A percentile compares a stretch with the other conserved stretches of the same genome.
These are phyloP conservation scores for Ametastegia equiseti DNA, from an alignment of 2,888 invertebrate genomes.

Conservation along the genomic window DNA sequence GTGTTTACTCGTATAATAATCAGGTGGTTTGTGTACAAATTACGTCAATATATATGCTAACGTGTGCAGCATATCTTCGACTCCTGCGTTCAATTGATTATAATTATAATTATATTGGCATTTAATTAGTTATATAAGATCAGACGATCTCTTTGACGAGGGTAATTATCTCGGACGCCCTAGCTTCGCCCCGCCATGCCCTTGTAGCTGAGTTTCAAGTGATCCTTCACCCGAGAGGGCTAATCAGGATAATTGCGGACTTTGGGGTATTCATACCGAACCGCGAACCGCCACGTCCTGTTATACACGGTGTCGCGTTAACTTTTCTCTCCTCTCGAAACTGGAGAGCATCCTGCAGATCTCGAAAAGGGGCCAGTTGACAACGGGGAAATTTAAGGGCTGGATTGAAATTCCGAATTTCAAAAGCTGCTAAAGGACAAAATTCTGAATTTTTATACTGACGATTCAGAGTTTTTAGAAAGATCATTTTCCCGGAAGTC, in stretches of 20 bases:
- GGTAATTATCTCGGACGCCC: slow-evolving; percentile 43
- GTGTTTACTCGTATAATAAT: too few relatives aligned
- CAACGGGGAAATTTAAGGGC: neutral
- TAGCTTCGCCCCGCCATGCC: slow-evolving; percentile 29
- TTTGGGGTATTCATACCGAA: slow-evolving; percentile 40
- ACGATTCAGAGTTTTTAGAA: too few relatives aligned
- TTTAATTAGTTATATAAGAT: slow-evolving; percentile 34
- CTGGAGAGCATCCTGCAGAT: neutral
- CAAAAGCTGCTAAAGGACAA: too few relatives aligned
- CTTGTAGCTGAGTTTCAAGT: slow-evolving; percentile 14
- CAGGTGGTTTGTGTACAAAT: neutral
- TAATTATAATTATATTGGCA: slow-evolving; percentile 39
- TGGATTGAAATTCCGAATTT: too few relatives aligned
- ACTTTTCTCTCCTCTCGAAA: neutral
- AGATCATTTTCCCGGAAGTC: too few relatives aligned
- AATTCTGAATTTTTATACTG: too few relatives aligned
- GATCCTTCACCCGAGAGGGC: slow-evolving; percentile 32
- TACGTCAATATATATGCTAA: neutral
- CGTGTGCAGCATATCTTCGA: neutral
- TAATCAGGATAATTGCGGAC: slow-evolving; percentile 46
- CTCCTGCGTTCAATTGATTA: slow-evolving; percentile 31
- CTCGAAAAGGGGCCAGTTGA: neutral
- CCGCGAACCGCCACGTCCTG: slow-evolving; percentile 18
- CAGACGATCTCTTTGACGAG: slow-evolving; percentile 39
- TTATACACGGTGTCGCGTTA: slow-evolving; percentile 11